Evolutionary conservation across 1,140 invertebrate genomes (phyloP), one percentile per base, ranked within the genome.

Genomic region (Temnothorax nylanderi): DNA sequence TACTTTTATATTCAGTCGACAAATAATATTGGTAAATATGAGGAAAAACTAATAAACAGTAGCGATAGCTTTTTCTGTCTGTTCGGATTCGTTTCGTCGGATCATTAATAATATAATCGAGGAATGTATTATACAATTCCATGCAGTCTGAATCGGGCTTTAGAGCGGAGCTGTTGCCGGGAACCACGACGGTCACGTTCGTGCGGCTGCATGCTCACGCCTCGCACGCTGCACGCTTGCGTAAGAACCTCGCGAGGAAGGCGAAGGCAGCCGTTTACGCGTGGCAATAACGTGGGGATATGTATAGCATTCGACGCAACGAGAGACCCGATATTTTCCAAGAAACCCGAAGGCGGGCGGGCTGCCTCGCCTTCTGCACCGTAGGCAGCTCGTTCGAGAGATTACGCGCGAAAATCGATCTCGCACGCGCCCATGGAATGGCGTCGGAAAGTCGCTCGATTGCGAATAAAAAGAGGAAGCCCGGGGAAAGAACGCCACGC

Each of bases 331-430:
- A 69, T 80, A 80, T 80, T 80, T 80, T 80, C 77, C 77, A 34
- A 54, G 62, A 69, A 80, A 65, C 62, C 47, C 77, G 62, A 64
- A 80, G 75, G 75, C 75, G 56, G 37, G 11, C 51, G 72, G 18
- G 37, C 56, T n/a, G 37, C 47, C 64, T 49, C 62, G 64, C 62
- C 64, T 69, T 7, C 21, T 60, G 41, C 37, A 64, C 74, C 51
- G 69, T 74, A 62, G 69, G 69, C 80, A 58, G 69, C 54, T 74
- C 44, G 56, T 84, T 80, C 62, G 77, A 69, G 62, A 67, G 80
- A 84, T 84, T 84, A 71, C 51, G 80, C 80, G 67, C 69, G 80
- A 74, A 74, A 84, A 84, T 84, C 80, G 80, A 84, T 74, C 51
- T 74, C 65, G 80, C 65, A 56, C 26, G 51, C 41, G 65, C 41